Evolutionary conservation across 1,140 invertebrate species (phyloP).

Genomic region (Latrodectus geometricus): DNA sequence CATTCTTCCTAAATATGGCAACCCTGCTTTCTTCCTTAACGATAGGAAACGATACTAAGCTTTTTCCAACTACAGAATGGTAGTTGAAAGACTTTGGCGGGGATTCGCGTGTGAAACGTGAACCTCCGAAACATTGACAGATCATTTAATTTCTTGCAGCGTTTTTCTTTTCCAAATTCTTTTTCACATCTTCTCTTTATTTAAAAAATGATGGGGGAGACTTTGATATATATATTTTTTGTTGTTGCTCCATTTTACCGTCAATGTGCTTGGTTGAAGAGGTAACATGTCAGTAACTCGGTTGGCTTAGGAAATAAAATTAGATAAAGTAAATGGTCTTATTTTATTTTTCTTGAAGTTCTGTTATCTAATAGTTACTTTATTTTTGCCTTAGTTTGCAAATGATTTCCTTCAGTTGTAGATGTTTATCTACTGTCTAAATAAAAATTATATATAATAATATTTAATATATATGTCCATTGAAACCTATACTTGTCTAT

Average conservation of each 20-base stretch:
- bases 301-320: conserved; percentile 48
- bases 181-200: conserved; percentile 17
- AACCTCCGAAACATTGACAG: conserved; percentile 51
- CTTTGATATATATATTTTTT: not conserved
- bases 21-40: conserved; percentile 26
- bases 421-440: no score
- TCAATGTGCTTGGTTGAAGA: not conserved
- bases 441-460: no score
- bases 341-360: conserved; percentile 36
- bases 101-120: conserved; percentile 42
- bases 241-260: not conserved
- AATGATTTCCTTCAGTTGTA: conserved; percentile 4
- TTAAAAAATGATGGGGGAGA: conserved; percentile 49
- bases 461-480: no score
- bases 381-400: conserved; percentile 30
- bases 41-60: conserved; percentile 3
- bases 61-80: conserved; percentile 48
- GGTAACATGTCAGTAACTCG: conserved; percentile 30
- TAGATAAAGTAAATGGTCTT: conserved; percentile 31
- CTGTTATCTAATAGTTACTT: conserved; percentile 34
- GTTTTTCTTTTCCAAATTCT: conserved; percentile 18
- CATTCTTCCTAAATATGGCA: conserved; percentile 34
- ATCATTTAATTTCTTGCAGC: conserved; percentile 60
- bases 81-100: conserved; percentile 46
- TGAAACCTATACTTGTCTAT: no score